Conservation (phyloP, 2,113 vertebrate species). For the Ploceus nigricollis region DNA sequence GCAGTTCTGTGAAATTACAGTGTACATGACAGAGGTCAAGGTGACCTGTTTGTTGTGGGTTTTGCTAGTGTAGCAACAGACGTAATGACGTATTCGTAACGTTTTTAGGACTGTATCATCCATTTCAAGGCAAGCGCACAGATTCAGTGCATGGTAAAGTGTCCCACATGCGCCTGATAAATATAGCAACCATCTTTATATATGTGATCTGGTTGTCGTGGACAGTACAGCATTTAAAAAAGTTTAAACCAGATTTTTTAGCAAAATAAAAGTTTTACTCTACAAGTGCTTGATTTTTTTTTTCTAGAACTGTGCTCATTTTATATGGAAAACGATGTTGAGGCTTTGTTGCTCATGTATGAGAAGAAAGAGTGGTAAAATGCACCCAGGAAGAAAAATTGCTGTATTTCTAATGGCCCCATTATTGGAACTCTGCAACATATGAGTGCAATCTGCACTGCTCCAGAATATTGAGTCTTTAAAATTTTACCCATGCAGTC, state of each 20-base stretch:
- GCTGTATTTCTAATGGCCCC: not conserved
- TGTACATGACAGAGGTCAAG: not conserved
- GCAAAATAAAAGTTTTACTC: not conserved
- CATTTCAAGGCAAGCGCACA: not conserved
- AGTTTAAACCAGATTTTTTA: not conserved
- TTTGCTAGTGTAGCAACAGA: not conserved
- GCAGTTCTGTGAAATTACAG: not conserved
- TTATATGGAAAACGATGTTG: not conserved
- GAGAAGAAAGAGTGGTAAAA: not conserved
- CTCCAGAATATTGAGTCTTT: not conserved
- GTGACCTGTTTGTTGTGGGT: not conserved
- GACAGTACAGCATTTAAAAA: not conserved
- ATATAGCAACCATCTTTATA: not conserved
- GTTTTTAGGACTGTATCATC: not conserved
- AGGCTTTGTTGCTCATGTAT: not conserved
- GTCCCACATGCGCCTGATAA: not conserved
- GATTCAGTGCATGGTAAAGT: fast-evolving
- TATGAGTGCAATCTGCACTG: not conserved
- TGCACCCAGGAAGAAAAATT: not conserved
- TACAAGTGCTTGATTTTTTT: not conserved
- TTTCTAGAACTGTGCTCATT: not conserved
- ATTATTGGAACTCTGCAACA: not conserved
- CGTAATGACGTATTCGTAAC: not conserved
- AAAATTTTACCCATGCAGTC: not conserved
- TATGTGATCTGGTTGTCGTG: not conserved